Evolutionary conservation across 2,888 invertebrate genomes (phyloP).

Genomic region (Sesamia inferens): DNA sequence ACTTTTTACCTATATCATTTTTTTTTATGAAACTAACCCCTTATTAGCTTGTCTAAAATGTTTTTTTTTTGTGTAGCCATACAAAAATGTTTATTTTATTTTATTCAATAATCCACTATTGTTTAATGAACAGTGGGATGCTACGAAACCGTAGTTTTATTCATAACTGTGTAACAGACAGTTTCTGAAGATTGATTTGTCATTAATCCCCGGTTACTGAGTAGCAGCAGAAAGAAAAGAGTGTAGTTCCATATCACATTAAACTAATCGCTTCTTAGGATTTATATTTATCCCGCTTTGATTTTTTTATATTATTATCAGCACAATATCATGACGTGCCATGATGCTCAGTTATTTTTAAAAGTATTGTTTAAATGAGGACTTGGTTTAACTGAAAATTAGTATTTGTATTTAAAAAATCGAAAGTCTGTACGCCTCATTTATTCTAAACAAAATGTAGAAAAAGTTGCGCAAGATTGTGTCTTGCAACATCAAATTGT

Average conservation of each 20-base stretch:
- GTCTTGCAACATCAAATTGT: neutral
- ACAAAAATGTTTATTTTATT: conserved; percentile 5
- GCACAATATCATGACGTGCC: conserved; percentile 42
- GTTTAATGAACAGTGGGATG: conserved; percentile 12
- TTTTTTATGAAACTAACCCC: too few relatives aligned
- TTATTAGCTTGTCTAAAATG: neutral
- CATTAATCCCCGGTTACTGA: neutral
- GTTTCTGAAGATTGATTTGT: neutral
- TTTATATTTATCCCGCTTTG: conserved; percentile 4
- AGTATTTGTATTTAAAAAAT: neutral
- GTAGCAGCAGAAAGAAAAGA: neutral
- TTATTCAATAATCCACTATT: conserved; percentile 9
- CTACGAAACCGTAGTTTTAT: neutral
- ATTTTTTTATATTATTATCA: conserved; percentile 33
- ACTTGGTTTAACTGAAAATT: neutral
- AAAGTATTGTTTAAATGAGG: neutral
- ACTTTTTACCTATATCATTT: too few relatives aligned
- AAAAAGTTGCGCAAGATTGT: neutral
- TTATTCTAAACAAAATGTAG: neutral
- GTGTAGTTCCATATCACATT: neutral
- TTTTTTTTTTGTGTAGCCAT: conserved; percentile 26
- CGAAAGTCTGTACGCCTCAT: neutral
- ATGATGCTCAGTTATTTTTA: conserved; percentile 20
- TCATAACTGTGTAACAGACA: too few relatives aligned
- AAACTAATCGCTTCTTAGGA: conserved; percentile 1